Percentiles rank a stretch among this genome's conserved stretches.
These are phyloP conservation scores for Ornithorhynchus anatinus DNA, from an alignment of 2,113 vertebrate species.

Conservation along the genomic window DNA sequence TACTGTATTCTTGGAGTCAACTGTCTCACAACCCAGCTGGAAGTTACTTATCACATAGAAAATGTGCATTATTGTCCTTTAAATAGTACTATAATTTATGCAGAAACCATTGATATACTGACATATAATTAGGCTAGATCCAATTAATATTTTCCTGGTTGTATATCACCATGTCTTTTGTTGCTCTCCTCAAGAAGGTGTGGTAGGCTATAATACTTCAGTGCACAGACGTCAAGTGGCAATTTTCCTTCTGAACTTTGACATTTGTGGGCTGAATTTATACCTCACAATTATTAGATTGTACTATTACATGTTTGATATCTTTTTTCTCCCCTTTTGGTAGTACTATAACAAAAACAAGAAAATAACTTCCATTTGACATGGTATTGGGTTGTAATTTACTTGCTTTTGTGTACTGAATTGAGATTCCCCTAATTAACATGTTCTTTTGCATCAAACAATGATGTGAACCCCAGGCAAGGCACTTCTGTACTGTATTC, in stretches of 20 bases:
- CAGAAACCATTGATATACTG: conserved; percentile 31
- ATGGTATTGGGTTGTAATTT: conserved; percentile 5
- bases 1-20: background rate
- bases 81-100: conserved; percentile 17
- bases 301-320: conserved; percentile 17
- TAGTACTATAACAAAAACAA: background rate
- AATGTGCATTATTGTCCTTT: conserved; percentile 36
- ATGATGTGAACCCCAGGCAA: conserved; percentile 13
- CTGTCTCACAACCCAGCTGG: background rate
- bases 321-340: background rate
- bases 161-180: background rate
- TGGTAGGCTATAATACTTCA: background rate
- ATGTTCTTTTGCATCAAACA: conserved; percentile 1
- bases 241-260: conserved; percentile 2
- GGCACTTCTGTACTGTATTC: background rate
- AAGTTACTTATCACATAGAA: conserved; percentile 23
- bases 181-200: background rate
- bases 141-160: conserved; percentile 36
- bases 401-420: conserved; percentile 12
- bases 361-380: background rate
- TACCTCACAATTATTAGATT: background rate
- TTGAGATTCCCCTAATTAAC: conserved; percentile 8
- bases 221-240: background rate
- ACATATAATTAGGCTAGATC: conserved; percentile 29
- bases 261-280: background rate